Percentiles rank a stretch among this genome's conserved stretches.
Conservation (phyloP, 2,888 invertebrate species). For the Kuschelorhynchus macadamiae region DNA sequence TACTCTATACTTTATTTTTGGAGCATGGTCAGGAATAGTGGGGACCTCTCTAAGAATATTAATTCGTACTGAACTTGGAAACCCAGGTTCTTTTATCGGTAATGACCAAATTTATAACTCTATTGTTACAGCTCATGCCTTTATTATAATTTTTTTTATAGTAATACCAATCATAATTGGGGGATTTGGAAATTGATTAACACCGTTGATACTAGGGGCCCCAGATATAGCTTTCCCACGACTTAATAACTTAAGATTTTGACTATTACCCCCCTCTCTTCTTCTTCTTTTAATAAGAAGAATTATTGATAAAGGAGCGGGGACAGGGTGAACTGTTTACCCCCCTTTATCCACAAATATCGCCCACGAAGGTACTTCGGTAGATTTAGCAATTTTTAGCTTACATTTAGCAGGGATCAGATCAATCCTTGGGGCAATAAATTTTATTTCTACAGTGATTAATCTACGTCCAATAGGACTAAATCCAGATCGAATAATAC, state of each 20-base stretch:
- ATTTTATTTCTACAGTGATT: constrained; percentile 84
- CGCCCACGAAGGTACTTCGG: constrained; percentile 78
- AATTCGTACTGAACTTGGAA: too few relatives aligned
- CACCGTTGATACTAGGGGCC: constrained; percentile 82
- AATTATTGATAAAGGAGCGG: constrained; percentile 79
- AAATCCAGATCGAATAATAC: constrained; percentile 75
- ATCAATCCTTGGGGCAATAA: constrained; percentile 83
- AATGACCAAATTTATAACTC: constrained; percentile 80
- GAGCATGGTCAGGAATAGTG: too few relatives aligned
- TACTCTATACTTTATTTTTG: too few relatives aligned
- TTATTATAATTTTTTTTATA: constrained; percentile 81
- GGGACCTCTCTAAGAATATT: too few relatives aligned
- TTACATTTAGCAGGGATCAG: constrained; percentile 82
- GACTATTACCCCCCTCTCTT: constrained; percentile 80
- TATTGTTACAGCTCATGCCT: constrained; percentile 84
- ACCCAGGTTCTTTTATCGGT: background rate
- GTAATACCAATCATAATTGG: constrained; percentile 83
- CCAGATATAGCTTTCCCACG: constrained; percentile 88
- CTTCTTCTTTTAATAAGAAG: constrained; percentile 72
- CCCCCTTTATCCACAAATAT: constrained; percentile 28
- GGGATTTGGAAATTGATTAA: constrained; percentile 87
- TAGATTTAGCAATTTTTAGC: constrained; percentile 84
- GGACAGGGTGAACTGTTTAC: constrained; percentile 80
- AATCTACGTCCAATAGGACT: constrained; percentile 78
- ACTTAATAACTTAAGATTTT: constrained; percentile 89